Base-by-base conservation (phyloP, 2,888 invertebrate genomes). In the Neuroscelio doddi region DNA sequence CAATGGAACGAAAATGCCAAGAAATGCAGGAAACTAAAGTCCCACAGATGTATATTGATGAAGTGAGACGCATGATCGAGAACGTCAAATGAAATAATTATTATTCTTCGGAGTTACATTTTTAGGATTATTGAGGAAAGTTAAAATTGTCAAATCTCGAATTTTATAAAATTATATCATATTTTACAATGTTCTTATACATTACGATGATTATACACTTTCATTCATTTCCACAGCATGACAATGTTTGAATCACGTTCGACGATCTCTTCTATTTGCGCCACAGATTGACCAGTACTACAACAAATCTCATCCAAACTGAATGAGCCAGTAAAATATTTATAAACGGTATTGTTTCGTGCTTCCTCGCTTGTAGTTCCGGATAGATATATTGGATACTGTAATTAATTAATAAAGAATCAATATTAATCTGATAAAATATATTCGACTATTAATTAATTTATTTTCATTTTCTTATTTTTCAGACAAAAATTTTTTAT, bases 291-390 rank as follows among this genome's bases (percentile, higher is more conserved):
- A 10, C 92, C 91, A 7, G 93, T 92, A 57, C 92, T 89, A 80
- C 95, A 94, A 84, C 97, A 96, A 75, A 97, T 96, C 85, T 96
- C 95, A 85, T 97, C 97, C 56, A 92, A 89, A 80, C 92, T 93
- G 66, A 92, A 90, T 0, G 88, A 86, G 0, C 97, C 97, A 38
- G 92, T 93, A 79, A 96, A 93, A 75, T 92, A 87, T 46, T 87
- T 87, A 69, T 87, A 87, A 8, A 87, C 82, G 0, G 86, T 85
- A 77, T 87, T 81, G 52, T 65, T 81, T 29, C 75, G 79, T 5
- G 72, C 68, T 21, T 81, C 80, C 16, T 80, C 80, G 16, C 69
- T 78, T 30, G 72, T 68, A 16, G 71, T 68, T 32, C 75, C 77
- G 16, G 80, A 72, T 21, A 82, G 68, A 57, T 80, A 77, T 45